Evolutionary conservation across 2,113 vertebrate species (phyloP).

Genomic region (Paratilapia polleni): DNA sequence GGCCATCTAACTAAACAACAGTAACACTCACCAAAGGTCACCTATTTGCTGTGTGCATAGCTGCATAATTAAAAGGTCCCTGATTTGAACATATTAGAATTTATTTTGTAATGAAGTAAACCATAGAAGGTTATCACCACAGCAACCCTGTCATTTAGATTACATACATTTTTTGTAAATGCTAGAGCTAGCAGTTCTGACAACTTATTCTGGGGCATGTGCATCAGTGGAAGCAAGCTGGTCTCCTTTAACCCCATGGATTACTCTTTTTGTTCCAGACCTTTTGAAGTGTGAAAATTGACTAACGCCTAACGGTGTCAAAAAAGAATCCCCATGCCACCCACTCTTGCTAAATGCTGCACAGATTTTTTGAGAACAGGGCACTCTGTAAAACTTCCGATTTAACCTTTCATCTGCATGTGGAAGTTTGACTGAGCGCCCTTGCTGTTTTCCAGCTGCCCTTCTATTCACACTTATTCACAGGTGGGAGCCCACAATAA

Average conservation of each 20-base stretch:
- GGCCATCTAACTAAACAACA: constrained; percentile 53
- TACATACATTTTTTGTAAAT: constrained; percentile 42
- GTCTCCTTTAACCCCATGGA: constrained; percentile 9
- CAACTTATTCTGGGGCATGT: constrained; percentile 35
- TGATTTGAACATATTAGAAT: constrained; percentile 46
- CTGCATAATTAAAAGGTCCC: constrained; percentile 59
- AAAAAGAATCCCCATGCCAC: constrained; percentile 40
- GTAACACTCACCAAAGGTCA: constrained; percentile 55
- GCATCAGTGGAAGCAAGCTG: constrained; percentile 15
- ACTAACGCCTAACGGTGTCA: constrained; percentile 41
- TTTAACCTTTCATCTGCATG: constrained; percentile 39
- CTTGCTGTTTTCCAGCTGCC: constrained; percentile 13
- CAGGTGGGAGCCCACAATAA: constrained; percentile 40
- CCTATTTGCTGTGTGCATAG: constrained; percentile 46
- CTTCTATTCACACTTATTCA: constrained; percentile 43
- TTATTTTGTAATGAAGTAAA: constrained; percentile 25
- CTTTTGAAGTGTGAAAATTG: constrained; percentile 70
- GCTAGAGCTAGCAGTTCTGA: constrained; percentile 44
- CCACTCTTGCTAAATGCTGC: constrained; percentile 32
- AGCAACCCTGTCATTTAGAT: constrained; percentile 44
- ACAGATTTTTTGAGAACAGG: constrained; percentile 29
- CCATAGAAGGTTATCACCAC: constrained; percentile 52
- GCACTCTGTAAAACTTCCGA: not conserved
- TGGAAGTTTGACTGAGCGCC: not conserved
- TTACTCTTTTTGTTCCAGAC: constrained; percentile 52